phyloP scores from a whole-genome alignment of 2,888 invertebrate species.

The Druceiella hillmani region DNA sequence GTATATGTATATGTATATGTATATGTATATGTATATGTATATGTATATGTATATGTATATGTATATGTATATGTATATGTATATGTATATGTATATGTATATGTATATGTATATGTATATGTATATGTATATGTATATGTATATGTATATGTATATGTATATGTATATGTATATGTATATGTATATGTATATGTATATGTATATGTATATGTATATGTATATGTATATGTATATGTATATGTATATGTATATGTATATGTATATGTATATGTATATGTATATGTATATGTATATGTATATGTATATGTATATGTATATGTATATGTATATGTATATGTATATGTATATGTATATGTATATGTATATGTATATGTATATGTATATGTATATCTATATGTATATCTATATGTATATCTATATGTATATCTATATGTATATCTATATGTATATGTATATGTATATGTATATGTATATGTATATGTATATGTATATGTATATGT shows the following conservation, averaged over 20 bases:
- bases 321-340: background rate
- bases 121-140: constrained; percentile 1
- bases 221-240: background rate
- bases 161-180: constrained; percentile 1
- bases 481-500: constrained; percentile 1
- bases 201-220: constrained; percentile 1
- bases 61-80: constrained; percentile 1
- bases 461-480: constrained; percentile 1
- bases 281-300: background rate
- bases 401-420: background rate
- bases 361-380: constrained; percentile 1
- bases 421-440: background rate
- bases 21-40: constrained; percentile 1
- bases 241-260: background rate
- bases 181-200: constrained; percentile 1
- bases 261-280: no score
- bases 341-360: constrained; percentile 1
- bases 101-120: constrained; percentile 1
- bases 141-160: constrained; percentile 1
- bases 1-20: constrained; percentile 1
- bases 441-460: constrained; percentile 1
- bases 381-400: background rate
- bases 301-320: background rate
- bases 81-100: constrained; percentile 1
- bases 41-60: constrained; percentile 1